Evolutionary conservation across 2,888 invertebrate species (phyloP).

Genomic region (Cybosia mesomella): DNA sequence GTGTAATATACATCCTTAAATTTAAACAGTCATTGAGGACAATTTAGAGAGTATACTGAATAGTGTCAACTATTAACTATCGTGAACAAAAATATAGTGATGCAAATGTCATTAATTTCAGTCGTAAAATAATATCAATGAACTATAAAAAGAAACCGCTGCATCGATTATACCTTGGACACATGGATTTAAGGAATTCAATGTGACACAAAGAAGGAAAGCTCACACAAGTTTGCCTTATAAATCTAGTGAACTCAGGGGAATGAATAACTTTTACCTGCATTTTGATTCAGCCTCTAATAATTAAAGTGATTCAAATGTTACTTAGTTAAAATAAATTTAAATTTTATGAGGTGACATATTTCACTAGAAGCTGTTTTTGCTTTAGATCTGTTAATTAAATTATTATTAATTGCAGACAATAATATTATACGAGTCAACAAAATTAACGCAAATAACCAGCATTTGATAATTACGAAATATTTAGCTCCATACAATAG

Average conservation of each 20-base stretch:
- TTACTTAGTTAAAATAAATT: constrained; percentile 10
- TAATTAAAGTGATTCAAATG: constrained; percentile 52
- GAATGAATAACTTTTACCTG: constrained; percentile 61
- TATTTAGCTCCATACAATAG: too few species aligned
- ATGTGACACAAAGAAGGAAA: constrained; percentile 78
- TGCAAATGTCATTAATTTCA: background rate
- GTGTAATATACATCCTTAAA: too few species aligned
- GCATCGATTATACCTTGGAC: constrained; percentile 41
- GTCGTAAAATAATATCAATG: background rate
- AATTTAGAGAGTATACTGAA: too few species aligned
- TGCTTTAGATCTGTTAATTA: background rate
- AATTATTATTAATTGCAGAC: background rate
- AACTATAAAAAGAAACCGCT: background rate
- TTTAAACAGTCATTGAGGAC: too few species aligned
- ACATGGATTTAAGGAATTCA: constrained; percentile 63
- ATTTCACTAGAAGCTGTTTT: background rate
- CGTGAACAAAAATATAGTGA: too few species aligned
- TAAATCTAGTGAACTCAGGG: constrained; percentile 69
- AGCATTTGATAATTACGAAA: too few species aligned
- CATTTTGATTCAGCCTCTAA: constrained; percentile 58
- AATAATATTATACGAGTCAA: background rate
- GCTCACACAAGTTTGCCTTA: constrained; percentile 69
- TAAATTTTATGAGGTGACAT: background rate
- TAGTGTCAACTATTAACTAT: too few species aligned
- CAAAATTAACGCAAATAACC: background rate